Percentiles rank a stretch among this genome's conserved stretches.
Evolutionary conservation across 2,888 invertebrate species (phyloP).

Genomic region (Laspeyria flexula): DNA sequence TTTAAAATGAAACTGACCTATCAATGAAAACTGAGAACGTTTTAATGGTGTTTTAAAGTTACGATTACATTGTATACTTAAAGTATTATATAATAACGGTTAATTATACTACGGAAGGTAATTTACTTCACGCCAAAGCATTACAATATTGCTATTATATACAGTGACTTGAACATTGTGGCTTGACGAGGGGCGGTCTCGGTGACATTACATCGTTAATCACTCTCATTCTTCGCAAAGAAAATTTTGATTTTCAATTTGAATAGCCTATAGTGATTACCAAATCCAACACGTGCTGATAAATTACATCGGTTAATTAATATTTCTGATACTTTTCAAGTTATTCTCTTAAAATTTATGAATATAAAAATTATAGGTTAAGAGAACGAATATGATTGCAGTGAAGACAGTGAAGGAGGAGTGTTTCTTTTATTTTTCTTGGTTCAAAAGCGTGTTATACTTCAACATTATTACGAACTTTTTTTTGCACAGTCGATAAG

Average conservation of each 20-base stretch:
- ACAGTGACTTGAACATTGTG: slow-evolving; percentile 77
- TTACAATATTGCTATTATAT: slow-evolving; percentile 81
- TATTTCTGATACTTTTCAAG: slow-evolving; percentile 44
- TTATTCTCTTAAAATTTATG: slow-evolving; percentile 15
- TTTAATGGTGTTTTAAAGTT: slow-evolving; percentile 35
- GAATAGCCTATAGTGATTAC: slow-evolving; percentile 69
- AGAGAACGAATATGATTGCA: no score
- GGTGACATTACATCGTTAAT: slow-evolving; percentile 81
- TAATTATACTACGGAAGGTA: slow-evolving; percentile 73
- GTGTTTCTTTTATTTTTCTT: no score
- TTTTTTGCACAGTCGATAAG: no score
- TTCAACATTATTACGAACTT: no score
- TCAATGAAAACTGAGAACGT: slow-evolving; percentile 33
- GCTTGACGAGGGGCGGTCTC: slow-evolving; percentile 68
- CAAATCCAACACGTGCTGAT: slow-evolving; percentile 71
- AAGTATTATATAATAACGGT: slow-evolving; percentile 62
- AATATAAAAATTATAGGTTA: background rate
- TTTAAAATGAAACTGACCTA: slow-evolving; percentile 15
- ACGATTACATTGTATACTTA: slow-evolving; percentile 41
- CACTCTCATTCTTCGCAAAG: slow-evolving; percentile 71
- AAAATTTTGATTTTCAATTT: slow-evolving; percentile 83
- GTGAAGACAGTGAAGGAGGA: no score
- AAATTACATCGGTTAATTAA: slow-evolving; percentile 74
- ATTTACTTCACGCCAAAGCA: slow-evolving; percentile 74
- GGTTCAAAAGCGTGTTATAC: no score